Conservation (phyloP, 2,797 vertebrate genomes). For the Acipenser transmontanus region DNA sequence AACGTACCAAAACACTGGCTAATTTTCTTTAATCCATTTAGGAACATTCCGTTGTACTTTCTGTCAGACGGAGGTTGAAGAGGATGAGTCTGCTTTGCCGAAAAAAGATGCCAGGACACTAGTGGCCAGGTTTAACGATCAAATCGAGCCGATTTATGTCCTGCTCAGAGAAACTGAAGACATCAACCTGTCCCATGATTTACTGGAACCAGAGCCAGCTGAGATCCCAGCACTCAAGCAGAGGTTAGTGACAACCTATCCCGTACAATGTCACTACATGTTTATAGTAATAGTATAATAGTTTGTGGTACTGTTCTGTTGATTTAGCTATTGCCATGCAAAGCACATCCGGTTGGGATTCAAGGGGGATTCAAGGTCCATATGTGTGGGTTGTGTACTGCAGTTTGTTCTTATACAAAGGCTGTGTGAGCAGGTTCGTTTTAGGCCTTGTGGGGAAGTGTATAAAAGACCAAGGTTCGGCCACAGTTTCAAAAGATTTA, state of each 20-base stretch:
- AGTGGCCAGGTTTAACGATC: conserved; percentile 94
- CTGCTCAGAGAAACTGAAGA: conserved; percentile 90
- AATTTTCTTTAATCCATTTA: conserved; percentile 35
- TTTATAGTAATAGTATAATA: no score
- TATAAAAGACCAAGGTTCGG: no score
- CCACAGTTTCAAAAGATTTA: no score
- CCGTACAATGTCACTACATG: background rate
- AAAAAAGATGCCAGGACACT: conserved; percentile 89
- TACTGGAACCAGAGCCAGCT: conserved; percentile 88
- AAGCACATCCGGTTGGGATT: no score
- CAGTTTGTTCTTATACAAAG: no score
- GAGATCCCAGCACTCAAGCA: conserved; percentile 92
- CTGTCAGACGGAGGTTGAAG: conserved; percentile 93
- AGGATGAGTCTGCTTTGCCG: conserved; percentile 86
- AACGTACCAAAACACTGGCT: background rate
- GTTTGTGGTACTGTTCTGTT: no score
- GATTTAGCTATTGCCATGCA: no score
- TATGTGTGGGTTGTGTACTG: no score
- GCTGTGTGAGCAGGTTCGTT: no score
- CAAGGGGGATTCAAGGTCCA: no score
- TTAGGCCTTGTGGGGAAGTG: no score
- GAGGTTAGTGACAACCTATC: conserved; percentile 58
- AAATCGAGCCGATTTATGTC: conserved; percentile 93
- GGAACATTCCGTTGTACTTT: conserved; percentile 93
- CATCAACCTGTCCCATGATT: conserved; percentile 83